phyloP scores from a whole-genome alignment of 2,797 vertebrate genomes.

The Rousettus madagascariensis region DNA sequence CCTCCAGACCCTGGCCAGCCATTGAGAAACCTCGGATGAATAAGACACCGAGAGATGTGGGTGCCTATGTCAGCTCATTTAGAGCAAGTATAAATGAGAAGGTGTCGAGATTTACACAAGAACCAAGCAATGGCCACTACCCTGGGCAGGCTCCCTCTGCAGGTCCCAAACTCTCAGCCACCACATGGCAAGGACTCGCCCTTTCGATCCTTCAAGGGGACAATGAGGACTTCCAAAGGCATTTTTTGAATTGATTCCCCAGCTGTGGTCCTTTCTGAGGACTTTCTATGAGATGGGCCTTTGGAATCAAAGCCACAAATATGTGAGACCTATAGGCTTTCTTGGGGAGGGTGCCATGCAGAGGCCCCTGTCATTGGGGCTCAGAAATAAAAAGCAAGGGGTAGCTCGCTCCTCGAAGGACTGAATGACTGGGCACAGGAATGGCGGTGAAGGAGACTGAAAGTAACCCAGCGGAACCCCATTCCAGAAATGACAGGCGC shows the following conservation, averaged over 20 bases:
- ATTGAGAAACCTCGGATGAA: neutral
- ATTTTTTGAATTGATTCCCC: neutral
- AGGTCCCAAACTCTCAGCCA: neutral
- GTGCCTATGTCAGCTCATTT: neutral
- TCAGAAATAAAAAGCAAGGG: neutral
- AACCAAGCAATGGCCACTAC: neutral
- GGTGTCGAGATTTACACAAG: neutral
- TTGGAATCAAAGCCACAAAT: neutral
- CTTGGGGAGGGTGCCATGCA: no score
- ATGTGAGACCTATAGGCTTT: neutral
- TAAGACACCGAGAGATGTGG: no score
- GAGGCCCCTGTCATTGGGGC: neutral
- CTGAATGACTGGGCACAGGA: rapidly evolving
- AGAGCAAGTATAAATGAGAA: neutral
- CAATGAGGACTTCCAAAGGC: neutral
- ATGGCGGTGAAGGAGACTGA: neutral
- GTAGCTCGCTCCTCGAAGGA: neutral
- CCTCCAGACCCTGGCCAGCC: neutral
- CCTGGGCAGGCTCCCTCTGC: neutral
- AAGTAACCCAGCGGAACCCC: neutral
- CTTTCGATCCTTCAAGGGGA: neutral
- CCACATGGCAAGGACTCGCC: neutral
- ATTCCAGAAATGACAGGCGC: neutral
- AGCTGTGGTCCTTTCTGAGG: neutral
- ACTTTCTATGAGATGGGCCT: neutral